These are phyloP conservation scores for Aix galericulata DNA, from an alignment of 2,113 vertebrate species.

Conservation along the genomic window DNA sequence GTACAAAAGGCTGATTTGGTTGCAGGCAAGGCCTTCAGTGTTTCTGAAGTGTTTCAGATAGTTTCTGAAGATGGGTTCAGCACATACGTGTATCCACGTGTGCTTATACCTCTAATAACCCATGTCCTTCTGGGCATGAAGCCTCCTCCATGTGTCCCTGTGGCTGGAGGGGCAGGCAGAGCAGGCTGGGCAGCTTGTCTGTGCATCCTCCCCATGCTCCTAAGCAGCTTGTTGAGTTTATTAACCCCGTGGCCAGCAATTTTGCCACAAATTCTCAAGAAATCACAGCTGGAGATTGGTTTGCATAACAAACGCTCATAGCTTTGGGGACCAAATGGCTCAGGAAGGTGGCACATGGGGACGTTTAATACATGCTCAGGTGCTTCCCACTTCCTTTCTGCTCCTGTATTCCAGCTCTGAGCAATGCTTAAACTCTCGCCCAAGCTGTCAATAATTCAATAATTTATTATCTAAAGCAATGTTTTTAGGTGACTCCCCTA, in stretches of 20 bases:
- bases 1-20: background rate
- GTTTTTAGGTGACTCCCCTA: background rate
- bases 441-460: background rate
- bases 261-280: background rate
- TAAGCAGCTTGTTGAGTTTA: background rate
- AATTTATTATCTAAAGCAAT: conserved; percentile 16
- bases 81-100: fast-evolving
- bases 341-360: background rate
- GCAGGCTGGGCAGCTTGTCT: background rate
- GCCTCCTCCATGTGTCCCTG: fast-evolving
- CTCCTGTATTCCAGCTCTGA: background rate
- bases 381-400: background rate
- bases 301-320: background rate
- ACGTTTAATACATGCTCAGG: background rate
- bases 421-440: fast-evolving
- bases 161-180: background rate
- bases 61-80: background rate
- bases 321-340: background rate
- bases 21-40: background rate
- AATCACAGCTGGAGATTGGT: background rate
- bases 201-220: fast-evolving
- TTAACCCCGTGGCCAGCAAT: background rate
- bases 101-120: fast-evolving
- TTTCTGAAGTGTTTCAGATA: no score
- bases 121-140: fast-evolving